A percentile compares a stretch with the other conserved stretches of the same genome.
phyloP scores from a whole-genome alignment of 2,797 vertebrate genomes.

The Carcharodon carcharias region DNA sequence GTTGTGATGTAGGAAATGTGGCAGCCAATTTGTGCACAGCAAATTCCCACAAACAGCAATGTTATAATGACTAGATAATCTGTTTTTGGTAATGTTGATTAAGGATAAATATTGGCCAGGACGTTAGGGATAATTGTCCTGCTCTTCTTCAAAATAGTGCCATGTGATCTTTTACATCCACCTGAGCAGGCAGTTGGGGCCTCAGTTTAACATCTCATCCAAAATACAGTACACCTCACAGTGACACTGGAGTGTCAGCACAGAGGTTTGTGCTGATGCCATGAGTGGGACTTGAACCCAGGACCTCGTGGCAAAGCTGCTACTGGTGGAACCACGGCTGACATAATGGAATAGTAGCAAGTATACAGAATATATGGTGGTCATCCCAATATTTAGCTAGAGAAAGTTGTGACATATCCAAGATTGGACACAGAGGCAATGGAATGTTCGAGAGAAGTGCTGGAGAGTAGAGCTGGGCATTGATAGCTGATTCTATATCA shows the following conservation, averaged over 20 bases:
- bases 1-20: not conserved
- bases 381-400: not conserved
- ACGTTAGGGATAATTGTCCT: not conserved
- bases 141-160: not conserved
- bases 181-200: not conserved
- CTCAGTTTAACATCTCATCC: not conserved
- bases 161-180: not conserved
- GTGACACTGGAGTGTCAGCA: too few species aligned
- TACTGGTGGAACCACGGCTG: too few species aligned
- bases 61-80: not conserved
- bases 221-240: too few species aligned
- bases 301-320: not conserved
- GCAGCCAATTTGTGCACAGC: not conserved
- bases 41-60: not conserved
- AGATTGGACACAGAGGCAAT: not conserved
- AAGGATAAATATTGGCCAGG: not conserved
- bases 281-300: not conserved
- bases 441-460: not conserved
- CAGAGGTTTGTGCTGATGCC: not conserved
- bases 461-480: not conserved
- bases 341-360: not conserved
- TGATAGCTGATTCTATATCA: not conserved
- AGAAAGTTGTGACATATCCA: not conserved
- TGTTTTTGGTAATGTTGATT: not conserved
- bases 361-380: not conserved